Conservation (phyloP, 37 sponge, comb jelly and placozoan genomes). For the Agelas oroides region DNA sequence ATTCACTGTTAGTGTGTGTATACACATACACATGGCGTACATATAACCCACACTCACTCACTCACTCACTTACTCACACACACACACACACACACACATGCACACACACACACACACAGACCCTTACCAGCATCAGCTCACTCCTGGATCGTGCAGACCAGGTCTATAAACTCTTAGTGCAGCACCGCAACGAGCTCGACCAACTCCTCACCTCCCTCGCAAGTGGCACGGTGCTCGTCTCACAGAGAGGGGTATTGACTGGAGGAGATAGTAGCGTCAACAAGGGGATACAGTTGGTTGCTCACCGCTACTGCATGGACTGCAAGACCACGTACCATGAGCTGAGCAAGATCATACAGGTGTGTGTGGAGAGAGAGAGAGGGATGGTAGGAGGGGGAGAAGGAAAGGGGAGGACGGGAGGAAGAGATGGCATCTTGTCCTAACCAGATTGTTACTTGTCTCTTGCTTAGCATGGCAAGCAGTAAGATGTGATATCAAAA, state of each 20-base stretch:
- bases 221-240: conserved; percentile 11
- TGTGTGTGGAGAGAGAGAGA: too few relatives aligned
- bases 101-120: conserved; percentile 35
- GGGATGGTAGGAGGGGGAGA: too few relatives aligned
- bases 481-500: too few relatives aligned
- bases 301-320: conserved; percentile 82
- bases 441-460: too few relatives aligned
- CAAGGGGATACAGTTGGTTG: conserved; percentile 75
- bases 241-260: too few relatives aligned
- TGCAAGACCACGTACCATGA: conserved; percentile 83
- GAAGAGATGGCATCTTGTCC: too few relatives aligned
- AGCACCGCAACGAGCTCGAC: conserved; percentile 81
- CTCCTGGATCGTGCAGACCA: conserved; percentile 86
- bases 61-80: not conserved
- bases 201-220: conserved; percentile 61
- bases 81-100: conserved; percentile 3
- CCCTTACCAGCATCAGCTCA: conserved; percentile 69
- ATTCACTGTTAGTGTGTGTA: not conserved
- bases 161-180: conserved; percentile 78
- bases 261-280: conserved; percentile 54
- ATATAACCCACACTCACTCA: not conserved
- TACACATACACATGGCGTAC: too few relatives aligned
- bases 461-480: too few relatives aligned
- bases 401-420: too few relatives aligned
- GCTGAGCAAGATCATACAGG: conserved; percentile 80